Evolutionary conservation across 23 tunicate species (phyloP).

Genomic region (Ciona savignyi): DNA sequence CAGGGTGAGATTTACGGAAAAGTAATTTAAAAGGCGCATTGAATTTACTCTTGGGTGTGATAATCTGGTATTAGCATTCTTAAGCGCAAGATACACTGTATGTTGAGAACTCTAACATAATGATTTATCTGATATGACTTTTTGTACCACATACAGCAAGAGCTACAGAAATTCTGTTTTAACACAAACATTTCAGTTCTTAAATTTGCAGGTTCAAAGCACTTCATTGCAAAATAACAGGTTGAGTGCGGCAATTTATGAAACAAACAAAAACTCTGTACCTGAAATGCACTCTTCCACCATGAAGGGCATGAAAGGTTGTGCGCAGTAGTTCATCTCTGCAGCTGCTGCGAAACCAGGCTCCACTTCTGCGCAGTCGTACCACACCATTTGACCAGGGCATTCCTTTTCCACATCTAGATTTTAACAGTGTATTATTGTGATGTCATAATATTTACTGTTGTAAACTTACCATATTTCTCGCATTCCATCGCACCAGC

Average conservation of each 20-base stretch:
- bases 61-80: too few relatives aligned
- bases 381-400: constrained; percentile 2
- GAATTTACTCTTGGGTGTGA: too few relatives aligned
- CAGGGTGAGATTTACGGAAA: too few relatives aligned
- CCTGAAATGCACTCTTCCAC: constrained; percentile 26
- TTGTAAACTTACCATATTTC: background rate
- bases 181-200: too few relatives aligned
- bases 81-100: too few relatives aligned
- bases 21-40: too few relatives aligned
- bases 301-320: constrained; percentile 3
- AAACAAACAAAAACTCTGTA: background rate
- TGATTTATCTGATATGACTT: too few relatives aligned
- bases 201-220: too few relatives aligned
- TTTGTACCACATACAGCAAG: too few relatives aligned
- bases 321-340: constrained; percentile 5
- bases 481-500: background rate
- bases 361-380: constrained; percentile 10
- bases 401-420: background rate
- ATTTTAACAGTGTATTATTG: background rate
- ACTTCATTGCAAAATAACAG: background rate
- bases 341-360: constrained; percentile 17
- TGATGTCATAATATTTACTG: too few relatives aligned
- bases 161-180: too few relatives aligned
- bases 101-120: too few relatives aligned
- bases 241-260: background rate